Evolutionary conservation across 2,888 invertebrate species (phyloP), one percentile per base, ranked within the genome.

Genomic region (Sipunculus nudus): DNA sequence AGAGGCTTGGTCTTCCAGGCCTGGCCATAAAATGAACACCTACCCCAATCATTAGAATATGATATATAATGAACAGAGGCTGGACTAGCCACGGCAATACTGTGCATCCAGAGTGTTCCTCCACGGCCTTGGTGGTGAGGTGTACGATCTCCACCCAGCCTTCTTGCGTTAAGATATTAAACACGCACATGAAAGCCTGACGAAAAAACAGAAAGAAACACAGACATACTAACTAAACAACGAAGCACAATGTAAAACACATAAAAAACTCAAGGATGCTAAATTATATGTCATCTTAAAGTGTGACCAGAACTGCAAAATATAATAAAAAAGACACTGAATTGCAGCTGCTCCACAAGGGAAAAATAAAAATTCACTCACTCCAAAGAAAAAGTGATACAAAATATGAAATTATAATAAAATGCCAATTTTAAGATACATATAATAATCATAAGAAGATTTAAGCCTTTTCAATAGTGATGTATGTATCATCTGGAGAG

Each of bases 151-250:
- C 81, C 23, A 76, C 75, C 83, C 83, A 83, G 52, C 80, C 82
- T 62, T 83, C 83, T 65, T 82, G 81, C 56, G 77, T 77, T 63
- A 82, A 71, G 60, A 83, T 78, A 75, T 78, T 79, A 73, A 83
- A 83, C 76, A 82, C 78, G 68, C 76, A 78, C 78, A 75, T 76
- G 61, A 81, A 74, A 19, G 83, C 82, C 83, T 83, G 74, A 38
- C 16, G 13, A 63, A 32, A 31, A n/a, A 62, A 35, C 54, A 21
- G 21, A 21, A 25, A n/a, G n/a, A 25, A 57, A n/a, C 23, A 6
- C 48, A 53, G 29, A 47, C 16, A 49, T 8, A 25, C 10, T 29
- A 53, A 47, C 23, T n/a, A 49, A 19, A n/a, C n/a, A n/a, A n/a
- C n/a, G n/a, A n/a, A n/a, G n/a, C n/a, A n/a, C n/a, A n/a, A n/a